Conservation (phyloP, 2,888 invertebrate genomes). For the Conomelus anceps region DNA sequence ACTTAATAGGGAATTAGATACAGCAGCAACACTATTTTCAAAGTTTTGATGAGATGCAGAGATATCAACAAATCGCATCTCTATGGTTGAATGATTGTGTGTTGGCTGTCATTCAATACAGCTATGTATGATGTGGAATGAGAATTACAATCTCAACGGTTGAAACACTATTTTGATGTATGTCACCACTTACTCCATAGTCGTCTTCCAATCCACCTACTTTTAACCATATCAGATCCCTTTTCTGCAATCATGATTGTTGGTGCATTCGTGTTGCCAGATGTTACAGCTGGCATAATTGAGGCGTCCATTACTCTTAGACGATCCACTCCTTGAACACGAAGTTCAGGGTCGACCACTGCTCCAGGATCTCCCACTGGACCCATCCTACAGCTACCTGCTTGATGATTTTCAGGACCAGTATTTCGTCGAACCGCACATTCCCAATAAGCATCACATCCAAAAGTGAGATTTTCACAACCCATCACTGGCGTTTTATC, state of each 20-base stretch:
- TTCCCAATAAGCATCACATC: slow-evolving; percentile 56
- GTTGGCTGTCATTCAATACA: neutral
- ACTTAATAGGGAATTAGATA: neutral
- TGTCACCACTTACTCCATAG: slow-evolving; percentile 36
- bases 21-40: neutral
- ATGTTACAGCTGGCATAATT: slow-evolving; percentile 49
- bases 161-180: neutral
- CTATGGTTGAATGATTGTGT: neutral
- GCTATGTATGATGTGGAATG: neutral
- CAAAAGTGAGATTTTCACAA: slow-evolving; percentile 67
- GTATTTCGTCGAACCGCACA: slow-evolving; percentile 54
- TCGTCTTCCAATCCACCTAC: slow-evolving; percentile 41
- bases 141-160: neutral
- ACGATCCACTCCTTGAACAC: slow-evolving; percentile 46
- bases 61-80: neutral
- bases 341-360: slow-evolving; percentile 50
- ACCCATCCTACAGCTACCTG: slow-evolving; percentile 59
- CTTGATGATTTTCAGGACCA: slow-evolving; percentile 58
- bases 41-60: neutral
- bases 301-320: slow-evolving; percentile 52
- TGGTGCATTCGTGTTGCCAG: slow-evolving; percentile 53
- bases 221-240: slow-evolving; percentile 49
- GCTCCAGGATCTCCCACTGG: slow-evolving; percentile 49
- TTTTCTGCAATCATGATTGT: slow-evolving; percentile 54
- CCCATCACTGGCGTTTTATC: slow-evolving; percentile 66